Base-by-base conservation (phyloP, 2,113 vertebrate species). In the Rhodinocichla rosea region DNA sequence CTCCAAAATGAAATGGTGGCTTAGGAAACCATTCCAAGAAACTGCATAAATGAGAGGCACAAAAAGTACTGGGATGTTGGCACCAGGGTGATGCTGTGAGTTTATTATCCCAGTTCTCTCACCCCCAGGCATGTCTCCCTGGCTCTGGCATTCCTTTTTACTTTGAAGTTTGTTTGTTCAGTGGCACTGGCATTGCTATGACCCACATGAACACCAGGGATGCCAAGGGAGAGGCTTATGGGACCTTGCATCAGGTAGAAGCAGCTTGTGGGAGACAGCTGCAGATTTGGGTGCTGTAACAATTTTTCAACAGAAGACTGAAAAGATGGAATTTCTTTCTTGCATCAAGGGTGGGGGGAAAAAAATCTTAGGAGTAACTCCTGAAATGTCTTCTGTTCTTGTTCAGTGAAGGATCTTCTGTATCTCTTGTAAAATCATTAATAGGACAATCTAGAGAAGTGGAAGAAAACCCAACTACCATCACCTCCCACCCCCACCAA, bases 151-250 rank as follows among this genome's bases (percentile, higher is more conserved):
- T 80, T 63, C 42, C 44, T 55, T 86, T 85, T 71, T 10, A 6
- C 92, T 96, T 96, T 90, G 93, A 94, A 93, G 95, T 82, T 85
- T 87, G 94, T 94, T 95, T 94, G 64, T 44, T 93, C 73, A 60
- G 80, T 93, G 92, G 73, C 60, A 40, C 79, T 94, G 94, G 83
- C 76, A 90, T 57, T 39, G 53, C 52, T 75, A 32, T 75, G 95
- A 94, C 93, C 86, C 44, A 75, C 52, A 78, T 11, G 76, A 94
- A 42, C 35, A 22, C 27, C 2, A 3, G 44, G 1, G 2, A 62
- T 88, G 87, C 63, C 90, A 93, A 74, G 73, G 88, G 92, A 95
- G 88, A 94, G 79, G 79, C 44, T 81, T 71, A 23, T 2, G 18
- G 83, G 88, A 55, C 59, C 50, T 88, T 65, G 26, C 0, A 1